phyloP scores from a whole-genome alignment of 1,140 invertebrate species.

The Scaptodrosophila lebanonensis region DNA sequence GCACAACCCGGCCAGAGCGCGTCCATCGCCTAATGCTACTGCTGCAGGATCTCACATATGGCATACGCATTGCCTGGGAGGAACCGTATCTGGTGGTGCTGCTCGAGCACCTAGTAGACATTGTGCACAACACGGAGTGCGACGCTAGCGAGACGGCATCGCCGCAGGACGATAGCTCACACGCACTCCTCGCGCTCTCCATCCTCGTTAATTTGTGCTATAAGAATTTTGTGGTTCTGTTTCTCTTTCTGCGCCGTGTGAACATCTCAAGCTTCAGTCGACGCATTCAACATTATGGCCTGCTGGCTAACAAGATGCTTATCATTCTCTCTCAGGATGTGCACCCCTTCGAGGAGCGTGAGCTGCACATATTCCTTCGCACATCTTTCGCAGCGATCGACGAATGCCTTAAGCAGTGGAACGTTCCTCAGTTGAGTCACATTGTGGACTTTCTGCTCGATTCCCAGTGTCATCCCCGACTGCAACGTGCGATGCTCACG shows the following conservation, averaged over 20 bases:
- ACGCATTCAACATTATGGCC: conserved; percentile 72
- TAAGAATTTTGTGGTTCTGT: conserved; percentile 80
- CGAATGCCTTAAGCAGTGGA: conserved; percentile 77
- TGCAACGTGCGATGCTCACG: conserved; percentile 59
- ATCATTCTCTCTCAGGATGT: conserved; percentile 79
- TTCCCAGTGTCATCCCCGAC: conserved; percentile 46
- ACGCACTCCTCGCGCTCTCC: conserved; percentile 78
- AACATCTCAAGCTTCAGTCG: conserved; percentile 77
- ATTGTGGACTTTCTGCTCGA: conserved; percentile 79
- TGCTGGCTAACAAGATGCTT: conserved; percentile 79
- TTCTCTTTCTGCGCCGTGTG: conserved; percentile 79
- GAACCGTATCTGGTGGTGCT: conserved; percentile 79
- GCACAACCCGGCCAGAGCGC: conserved; percentile 66
- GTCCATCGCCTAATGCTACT: conserved; percentile 77
- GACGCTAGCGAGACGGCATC: not conserved
- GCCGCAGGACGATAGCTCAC: conserved; percentile 55
- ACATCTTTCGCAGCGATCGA: conserved; percentile 77
- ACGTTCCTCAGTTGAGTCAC: conserved; percentile 78
- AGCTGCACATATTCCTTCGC: conserved; percentile 76
- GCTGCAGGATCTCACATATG: conserved; percentile 80
- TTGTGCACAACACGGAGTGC: conserved; percentile 42
- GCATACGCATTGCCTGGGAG: conserved; percentile 80
- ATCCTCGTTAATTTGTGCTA: conserved; percentile 81
- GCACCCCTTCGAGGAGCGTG: conserved; percentile 63
- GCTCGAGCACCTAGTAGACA: conserved; percentile 78